phyloP scores from a whole-genome alignment of 2,113 vertebrate species.

The Ariopsis seemanni region DNA sequence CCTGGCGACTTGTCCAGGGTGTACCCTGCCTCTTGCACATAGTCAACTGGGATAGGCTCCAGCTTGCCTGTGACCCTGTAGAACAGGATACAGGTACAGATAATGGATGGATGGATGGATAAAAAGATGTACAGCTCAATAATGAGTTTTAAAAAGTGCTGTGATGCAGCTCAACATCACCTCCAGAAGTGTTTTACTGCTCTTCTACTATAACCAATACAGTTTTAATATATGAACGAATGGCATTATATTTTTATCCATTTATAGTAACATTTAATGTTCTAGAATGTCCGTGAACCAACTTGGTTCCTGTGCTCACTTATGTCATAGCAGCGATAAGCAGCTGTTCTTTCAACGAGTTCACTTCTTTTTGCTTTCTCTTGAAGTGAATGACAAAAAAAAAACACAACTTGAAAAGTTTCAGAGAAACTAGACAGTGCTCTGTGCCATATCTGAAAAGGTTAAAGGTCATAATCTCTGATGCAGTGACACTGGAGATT shows the following conservation, averaged over 20 bases:
- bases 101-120: no score
- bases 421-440: not conserved
- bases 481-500: not conserved
- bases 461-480: not conserved
- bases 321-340: not conserved
- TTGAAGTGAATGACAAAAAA: not conserved
- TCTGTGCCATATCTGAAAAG: no score
- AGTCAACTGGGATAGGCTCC: no score
- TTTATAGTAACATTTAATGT: not conserved
- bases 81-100: no score
- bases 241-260: not conserved
- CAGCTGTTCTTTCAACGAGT: not conserved
- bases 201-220: not conserved
- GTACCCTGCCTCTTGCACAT: no score
- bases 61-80: no score
- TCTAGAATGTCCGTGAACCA: not conserved
- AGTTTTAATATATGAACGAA: not conserved
- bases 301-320: not conserved
- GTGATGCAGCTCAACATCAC: not conserved
- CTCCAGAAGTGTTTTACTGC: not conserved
- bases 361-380: not conserved
- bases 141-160: slow-evolving; percentile 51
- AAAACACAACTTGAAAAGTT: not conserved
- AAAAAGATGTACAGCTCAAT: slow-evolving; percentile 56
- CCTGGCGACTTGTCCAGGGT: no score